Evolutionary conservation across 2,888 invertebrate species (phyloP).

Genomic region (Aplocera efformata): DNA sequence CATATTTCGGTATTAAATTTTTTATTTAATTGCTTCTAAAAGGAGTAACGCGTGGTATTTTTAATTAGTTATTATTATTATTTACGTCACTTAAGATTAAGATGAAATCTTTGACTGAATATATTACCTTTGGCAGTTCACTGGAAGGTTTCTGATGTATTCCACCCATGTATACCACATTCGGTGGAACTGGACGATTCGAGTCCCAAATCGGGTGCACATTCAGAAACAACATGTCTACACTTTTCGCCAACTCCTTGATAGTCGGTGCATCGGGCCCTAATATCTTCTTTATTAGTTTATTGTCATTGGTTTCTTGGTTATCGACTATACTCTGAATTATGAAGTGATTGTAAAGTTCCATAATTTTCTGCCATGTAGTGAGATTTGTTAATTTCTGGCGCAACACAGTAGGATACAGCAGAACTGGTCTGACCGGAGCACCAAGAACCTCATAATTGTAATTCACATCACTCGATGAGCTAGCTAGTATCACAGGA

Average conservation of each 20-base stretch:
- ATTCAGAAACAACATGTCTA: slow-evolving; percentile 54
- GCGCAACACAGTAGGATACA: slow-evolving; percentile 35
- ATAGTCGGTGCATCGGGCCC: slow-evolving; percentile 28
- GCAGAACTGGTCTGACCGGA: slow-evolving; percentile 44
- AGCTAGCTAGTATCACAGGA: slow-evolving; percentile 60
- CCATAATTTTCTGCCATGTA: slow-evolving; percentile 11
- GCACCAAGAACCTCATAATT: slow-evolving; percentile 49
- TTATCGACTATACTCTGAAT: slow-evolving; percentile 7
- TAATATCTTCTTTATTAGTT: slow-evolving; percentile 27
- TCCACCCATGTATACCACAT: too few relatives aligned
- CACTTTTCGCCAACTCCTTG: slow-evolving; percentile 35
- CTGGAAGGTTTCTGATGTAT: too few relatives aligned
- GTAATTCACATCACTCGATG: too few relatives aligned
- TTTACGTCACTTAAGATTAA: too few relatives aligned
- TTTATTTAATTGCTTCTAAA: too few relatives aligned
- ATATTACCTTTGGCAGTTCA: too few relatives aligned
- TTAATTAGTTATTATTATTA: too few relatives aligned
- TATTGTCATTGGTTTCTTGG: background rate
- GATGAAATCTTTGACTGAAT: too few relatives aligned
- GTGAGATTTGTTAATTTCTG: slow-evolving; percentile 14
- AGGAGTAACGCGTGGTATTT: too few relatives aligned
- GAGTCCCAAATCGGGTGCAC: too few relatives aligned
- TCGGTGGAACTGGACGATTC: too few relatives aligned
- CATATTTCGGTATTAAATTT: too few relatives aligned
- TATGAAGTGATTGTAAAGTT: slow-evolving; percentile 10